Base-by-base conservation (phyloP, 2,888 invertebrate genomes). In the Scaptomyza caliginosa region DNA sequence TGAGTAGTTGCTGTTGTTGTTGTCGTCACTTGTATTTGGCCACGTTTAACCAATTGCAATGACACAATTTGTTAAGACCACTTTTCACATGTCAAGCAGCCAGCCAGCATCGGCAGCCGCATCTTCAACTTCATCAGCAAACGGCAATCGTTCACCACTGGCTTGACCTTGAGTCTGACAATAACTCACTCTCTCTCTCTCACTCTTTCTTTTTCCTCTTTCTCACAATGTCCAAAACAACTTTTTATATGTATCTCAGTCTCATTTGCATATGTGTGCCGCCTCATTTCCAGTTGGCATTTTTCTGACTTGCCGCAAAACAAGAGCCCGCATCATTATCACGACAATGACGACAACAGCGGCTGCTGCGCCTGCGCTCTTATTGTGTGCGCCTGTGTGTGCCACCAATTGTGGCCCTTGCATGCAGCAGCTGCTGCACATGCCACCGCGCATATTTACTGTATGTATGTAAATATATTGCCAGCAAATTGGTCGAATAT, bases 231-330 rank as follows among this genome's bases (percentile, higher is more conserved):
- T 3, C 23, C n/a, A n/a, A 28, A 23, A 32, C 57, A 40, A 23
- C 19, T 30, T 19, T 34, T 32, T 57, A 52, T 51, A 19, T 40
- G 38, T 7, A 42, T 13, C 42, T 55, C 39, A 21, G 26, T 26
- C 30, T 32, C 48, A 65, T 63, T 67, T 74, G 69, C 51, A 49
- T 60, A 32, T 57, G 39, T 86, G 81, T 86, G 81, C 55, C 69
- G 87, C 86, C 80, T 87, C 86, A 87, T 82, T 87, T 82, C 81
- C 81, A 78, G 79, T 85, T 67, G 86, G 83, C 56, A 87, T 82
- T 82, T 34, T 81, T 55, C 59, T 72, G 85, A 60, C 36, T 55
- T 52, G 51, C 17, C 50, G 48, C 58, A 52, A 21, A 13, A 43
- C 36, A 30, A 17, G 40, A 56, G 70, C 58, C 55, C 74, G 62